Evolutionary conservation across 2,888 invertebrate genomes (phyloP).

Genomic region (Heliconius cydno): DNA sequence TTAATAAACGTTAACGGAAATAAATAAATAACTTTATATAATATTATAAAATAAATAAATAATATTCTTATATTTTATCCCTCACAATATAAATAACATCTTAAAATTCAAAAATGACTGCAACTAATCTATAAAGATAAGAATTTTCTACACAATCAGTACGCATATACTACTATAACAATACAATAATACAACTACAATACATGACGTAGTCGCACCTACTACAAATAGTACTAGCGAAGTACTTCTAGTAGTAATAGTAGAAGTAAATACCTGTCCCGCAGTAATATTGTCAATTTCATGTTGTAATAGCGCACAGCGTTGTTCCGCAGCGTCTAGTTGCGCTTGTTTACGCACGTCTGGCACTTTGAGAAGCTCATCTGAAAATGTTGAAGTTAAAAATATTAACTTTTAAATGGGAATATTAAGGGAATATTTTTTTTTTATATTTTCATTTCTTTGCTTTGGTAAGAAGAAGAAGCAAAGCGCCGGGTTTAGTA

Average conservation of each 20-base stretch:
- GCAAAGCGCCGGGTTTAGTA: neutral
- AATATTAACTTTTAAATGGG: no score
- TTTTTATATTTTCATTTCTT: no score
- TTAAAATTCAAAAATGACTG: neutral
- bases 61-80: no score
- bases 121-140: neutral
- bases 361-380: slow-evolving; percentile 74
- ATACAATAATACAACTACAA: slow-evolving; percentile 8
- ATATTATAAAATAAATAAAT: no score
- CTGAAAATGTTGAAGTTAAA: slow-evolving; percentile 52
- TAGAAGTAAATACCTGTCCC: slow-evolving; percentile 61
- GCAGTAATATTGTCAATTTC: slow-evolving; percentile 74
- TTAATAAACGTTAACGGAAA: no score
- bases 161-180: slow-evolving; percentile 5
- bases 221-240: no score
- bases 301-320: slow-evolving; percentile 71
- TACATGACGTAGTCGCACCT: neutral
- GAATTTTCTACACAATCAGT: neutral
- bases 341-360: slow-evolving; percentile 77
- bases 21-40: no score
- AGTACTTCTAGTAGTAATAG: neutral
- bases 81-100: neutral
- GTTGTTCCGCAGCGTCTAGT: slow-evolving; percentile 72
- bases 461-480: no score
- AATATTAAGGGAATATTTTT: no score